Base-by-base conservation (phyloP, 2,113 vertebrate genomes). In the Numida meleagris region DNA sequence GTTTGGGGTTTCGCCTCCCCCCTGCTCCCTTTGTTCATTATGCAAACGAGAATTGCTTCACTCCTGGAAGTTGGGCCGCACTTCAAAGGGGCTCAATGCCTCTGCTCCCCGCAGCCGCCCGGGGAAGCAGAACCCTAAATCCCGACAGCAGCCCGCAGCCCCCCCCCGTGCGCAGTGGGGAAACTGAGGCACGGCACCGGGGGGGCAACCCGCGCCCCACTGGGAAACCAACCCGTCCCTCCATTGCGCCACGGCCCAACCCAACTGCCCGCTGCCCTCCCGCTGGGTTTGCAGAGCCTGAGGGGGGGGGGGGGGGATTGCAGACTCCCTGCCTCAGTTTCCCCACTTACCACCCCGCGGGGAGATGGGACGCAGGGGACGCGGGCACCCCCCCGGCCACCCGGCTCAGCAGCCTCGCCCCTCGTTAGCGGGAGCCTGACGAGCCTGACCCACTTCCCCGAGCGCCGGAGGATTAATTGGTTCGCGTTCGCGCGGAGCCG, bases 371-470 rank as follows among this genome's bases (percentile, higher is more conserved):
- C n/a, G 13, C 73, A 4, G 74, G 88, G 77, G 58, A 63, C 9
- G 20, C 1, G 50, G 81, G 46, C 90, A 87, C 94, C 92, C 6
- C 46, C 77, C 63, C 12, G 70, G 88, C 88, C 90, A 79, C 86
- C 89, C 92, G 46, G 92, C 90, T 82, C 51, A 59, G 88, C 92
- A 43, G n/a, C 90, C 93, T 86, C 80, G 12, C 79, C 95, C 93
- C 74, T 95, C 77, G 94, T 92, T 94, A 96, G 93, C 95, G 83
- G 96, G 89, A 94, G 93, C 93, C 81, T 90, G 94, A 88, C 46
- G 95, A 94, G 95, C 95, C 79, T 96, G 95, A 96, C 96, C 95
- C 96, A 96, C 92, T 96, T 96, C 96, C 95, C 95, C 62, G 19
- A 93, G 83, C 68, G 86, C 90, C 66, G 61, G 76, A 94, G 96